phyloP scores from a whole-genome alignment of 2,888 invertebrate genomes.

The Hydriomena furcata region DNA sequence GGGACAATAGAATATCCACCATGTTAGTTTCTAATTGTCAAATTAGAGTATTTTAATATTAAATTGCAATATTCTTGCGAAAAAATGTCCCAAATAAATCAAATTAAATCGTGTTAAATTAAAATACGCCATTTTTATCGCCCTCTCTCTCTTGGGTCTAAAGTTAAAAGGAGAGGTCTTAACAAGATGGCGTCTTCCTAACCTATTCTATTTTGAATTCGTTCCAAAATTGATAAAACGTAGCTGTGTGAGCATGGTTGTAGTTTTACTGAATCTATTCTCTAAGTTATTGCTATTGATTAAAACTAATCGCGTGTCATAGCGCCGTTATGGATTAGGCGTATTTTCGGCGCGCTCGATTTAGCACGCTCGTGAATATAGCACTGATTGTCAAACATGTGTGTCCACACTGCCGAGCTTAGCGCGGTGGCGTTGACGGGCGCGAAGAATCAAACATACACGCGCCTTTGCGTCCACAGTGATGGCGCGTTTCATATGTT shows the following conservation, averaged over 20 bases:
- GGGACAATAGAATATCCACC: no score
- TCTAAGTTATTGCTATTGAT: slow-evolving; percentile 6
- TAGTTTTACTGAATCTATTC: slow-evolving; percentile 4
- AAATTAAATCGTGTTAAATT: background rate
- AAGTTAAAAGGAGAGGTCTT: background rate
- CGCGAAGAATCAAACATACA: no score
- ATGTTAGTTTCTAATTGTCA: no score
- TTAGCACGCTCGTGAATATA: no score
- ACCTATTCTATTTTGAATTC: background rate
- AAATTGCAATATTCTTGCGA: background rate
- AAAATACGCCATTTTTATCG: background rate
- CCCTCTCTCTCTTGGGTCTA: background rate
- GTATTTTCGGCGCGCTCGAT: no score
- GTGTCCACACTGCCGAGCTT: no score
- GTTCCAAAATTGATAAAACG: background rate
- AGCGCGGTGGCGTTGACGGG: no score
- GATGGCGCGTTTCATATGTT: no score
- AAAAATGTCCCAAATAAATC: slow-evolving; percentile 7
- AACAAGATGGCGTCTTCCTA: slow-evolving; percentile 9
- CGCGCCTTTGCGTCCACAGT: no score
- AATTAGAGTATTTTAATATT: no score
- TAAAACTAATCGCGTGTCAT: slow-evolving; percentile 18
- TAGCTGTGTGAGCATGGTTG: slow-evolving; percentile 3
- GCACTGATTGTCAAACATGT: no score
- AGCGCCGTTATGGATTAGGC: no score